Evolutionary conservation across 2,888 invertebrate species (phyloP).

Genomic region (Nomada fabriciana): DNA sequence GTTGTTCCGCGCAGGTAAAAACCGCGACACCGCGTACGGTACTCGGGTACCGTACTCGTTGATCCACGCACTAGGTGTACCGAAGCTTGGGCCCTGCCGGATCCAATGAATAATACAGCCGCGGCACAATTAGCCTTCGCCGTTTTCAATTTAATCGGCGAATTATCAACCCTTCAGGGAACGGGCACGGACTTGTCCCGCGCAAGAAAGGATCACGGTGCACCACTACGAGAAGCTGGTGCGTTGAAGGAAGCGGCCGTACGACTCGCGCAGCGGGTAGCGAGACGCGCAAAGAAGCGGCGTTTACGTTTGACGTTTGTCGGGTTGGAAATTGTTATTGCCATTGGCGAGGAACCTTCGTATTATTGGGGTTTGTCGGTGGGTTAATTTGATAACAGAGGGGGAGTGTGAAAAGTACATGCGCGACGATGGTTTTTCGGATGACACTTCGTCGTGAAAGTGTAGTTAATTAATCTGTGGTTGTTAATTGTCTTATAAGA

Average conservation of each 20-base stretch:
- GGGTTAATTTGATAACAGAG: too few species aligned
- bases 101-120: slow-evolving; percentile 83
- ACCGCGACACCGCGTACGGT: slow-evolving; percentile 42
- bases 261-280: slow-evolving; percentile 64
- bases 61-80: slow-evolving; percentile 8
- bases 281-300: slow-evolving; percentile 56
- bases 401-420: too few species aligned
- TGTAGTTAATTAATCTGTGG: too few species aligned
- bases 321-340: background rate
- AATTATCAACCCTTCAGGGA: slow-evolving; percentile 83
- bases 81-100: slow-evolving; percentile 49
- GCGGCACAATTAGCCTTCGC: slow-evolving; percentile 81
- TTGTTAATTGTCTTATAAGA: too few species aligned
- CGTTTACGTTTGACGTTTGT: slow-evolving; percentile 35
- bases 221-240: slow-evolving; percentile 21
- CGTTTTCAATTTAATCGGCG: slow-evolving; percentile 84
- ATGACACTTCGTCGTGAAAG: too few species aligned
- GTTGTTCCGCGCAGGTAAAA: slow-evolving; percentile 38
- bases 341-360: too few species aligned
- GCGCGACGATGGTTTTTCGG: too few species aligned
- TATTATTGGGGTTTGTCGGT: too few species aligned
- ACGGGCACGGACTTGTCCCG: slow-evolving; percentile 66
- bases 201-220: slow-evolving; percentile 69
- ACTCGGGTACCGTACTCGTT: slow-evolving; percentile 24
- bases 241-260: slow-evolving; percentile 19